Evolutionary conservation across 2,113 vertebrate species (phyloP), one percentile per base, ranked within the genome.

Genomic region (Cinclus mexicanus): DNA sequence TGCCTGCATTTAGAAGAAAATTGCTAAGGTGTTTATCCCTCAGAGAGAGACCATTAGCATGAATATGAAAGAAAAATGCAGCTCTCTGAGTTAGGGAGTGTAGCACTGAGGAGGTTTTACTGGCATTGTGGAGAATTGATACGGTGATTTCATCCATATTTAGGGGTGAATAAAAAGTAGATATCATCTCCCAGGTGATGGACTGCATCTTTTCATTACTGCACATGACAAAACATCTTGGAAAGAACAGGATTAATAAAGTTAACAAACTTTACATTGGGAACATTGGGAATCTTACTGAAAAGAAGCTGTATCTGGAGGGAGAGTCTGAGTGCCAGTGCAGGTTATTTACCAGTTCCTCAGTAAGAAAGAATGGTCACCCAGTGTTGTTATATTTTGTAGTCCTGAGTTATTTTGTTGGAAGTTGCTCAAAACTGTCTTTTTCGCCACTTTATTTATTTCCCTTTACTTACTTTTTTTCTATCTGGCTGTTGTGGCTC

Each of bases 1-100:
- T 78, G 83, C 50, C 53, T 90, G 67, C 92, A 93, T 94, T 93
- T 94, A 89, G 56, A 56, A 92, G 85, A 95, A 97, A 96, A 96
- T 92, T 96, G 76, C 87, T 63, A 70, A 92, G 78, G 80, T 94
- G 63, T 93, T 96, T 94, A 84, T 95, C 33, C 87, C 71, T 76
- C 67, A 86, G 83, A 81, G 94, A 90, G 47, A 96, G 74, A 55
- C 44, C n/a, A 85, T 94, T 92, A 89, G 7, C 79, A 87, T 96
- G 87, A 95, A 90, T 75, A 93, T 55, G 83, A 89, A 92, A 94
- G 85, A 52, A 79, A 95, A 95, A 96, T 46, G 21, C 75, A 80
- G 61, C 74, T 94, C 35, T 53, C 56, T 59, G 78, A 87, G 65
- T 82, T 70, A 68, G 31, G 10, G 11, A 78, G 3, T 88, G 29